Evolutionary conservation across 2,113 vertebrate genomes (phyloP).

Genomic region (Dicrurus megarhynchus): DNA sequence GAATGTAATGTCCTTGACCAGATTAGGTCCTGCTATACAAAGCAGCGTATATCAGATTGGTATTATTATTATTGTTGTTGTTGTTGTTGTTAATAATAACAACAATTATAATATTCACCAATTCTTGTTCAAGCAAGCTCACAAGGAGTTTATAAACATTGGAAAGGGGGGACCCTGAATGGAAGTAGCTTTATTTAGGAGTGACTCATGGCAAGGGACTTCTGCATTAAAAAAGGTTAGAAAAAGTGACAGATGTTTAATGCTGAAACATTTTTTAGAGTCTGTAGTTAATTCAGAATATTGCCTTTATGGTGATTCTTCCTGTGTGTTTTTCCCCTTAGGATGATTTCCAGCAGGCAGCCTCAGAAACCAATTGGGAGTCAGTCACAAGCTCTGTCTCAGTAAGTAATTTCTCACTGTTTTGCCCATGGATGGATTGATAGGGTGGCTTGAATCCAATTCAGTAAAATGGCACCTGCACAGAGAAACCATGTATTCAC

Average conservation of each 20-base stretch:
- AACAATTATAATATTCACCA: neutral
- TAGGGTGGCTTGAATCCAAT: neutral
- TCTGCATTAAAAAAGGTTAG: neutral
- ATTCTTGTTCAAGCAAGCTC: neutral
- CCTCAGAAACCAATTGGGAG: conserved; percentile 83
- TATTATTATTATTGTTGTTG: neutral
- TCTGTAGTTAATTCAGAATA: neutral
- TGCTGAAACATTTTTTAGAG: neutral
- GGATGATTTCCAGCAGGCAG: conserved; percentile 77
- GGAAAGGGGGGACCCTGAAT: neutral
- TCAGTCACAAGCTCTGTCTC: conserved; percentile 81
- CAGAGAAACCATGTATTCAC: neutral
- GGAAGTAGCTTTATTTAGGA: neutral
- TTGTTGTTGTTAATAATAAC: neutral
- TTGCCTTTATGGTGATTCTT: neutral
- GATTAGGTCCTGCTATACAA: neutral
- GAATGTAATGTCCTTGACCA: neutral
- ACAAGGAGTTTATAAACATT: neutral
- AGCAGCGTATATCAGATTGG: neutral
- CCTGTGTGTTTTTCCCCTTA: conserved; percentile 58
- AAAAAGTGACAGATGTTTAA: neutral
- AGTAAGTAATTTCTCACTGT: conserved; percentile 73
- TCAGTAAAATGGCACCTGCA: neutral
- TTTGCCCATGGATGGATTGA: neutral
- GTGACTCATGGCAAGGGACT: neutral